Conservation (phyloP, 2,888 invertebrate species). For the Dicyrtoma fusca region DNA sequence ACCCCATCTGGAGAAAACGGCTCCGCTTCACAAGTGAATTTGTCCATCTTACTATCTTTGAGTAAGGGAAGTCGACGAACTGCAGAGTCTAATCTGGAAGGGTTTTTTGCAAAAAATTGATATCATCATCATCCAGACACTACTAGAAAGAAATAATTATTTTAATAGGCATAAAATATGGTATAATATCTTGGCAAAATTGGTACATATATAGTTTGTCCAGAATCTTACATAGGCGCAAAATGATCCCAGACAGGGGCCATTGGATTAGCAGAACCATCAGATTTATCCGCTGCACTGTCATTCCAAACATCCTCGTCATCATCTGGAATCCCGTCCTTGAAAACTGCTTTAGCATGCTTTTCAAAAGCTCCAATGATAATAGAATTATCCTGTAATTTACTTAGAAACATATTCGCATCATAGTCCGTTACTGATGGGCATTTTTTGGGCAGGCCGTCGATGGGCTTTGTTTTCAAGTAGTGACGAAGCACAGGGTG, state of each 20-base stretch:
- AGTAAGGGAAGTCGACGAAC: conserved; percentile 1
- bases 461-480: conserved; percentile 18
- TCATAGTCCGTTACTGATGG: conserved; percentile 13
- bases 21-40: background rate
- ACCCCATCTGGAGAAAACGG: conserved; percentile 11
- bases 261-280: too few relatives aligned
- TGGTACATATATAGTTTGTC: too few relatives aligned
- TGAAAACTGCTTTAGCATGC: conserved; percentile 15
- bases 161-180: too few relatives aligned
- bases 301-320: too few relatives aligned
- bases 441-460: background rate
- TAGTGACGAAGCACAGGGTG: conserved; percentile 16
- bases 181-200: too few relatives aligned
- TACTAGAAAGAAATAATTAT: background rate
- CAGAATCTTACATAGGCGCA: conserved; percentile 8
- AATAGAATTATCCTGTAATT: conserved; percentile 12
- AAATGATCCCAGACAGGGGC: conserved; percentile 18
- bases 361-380: conserved; percentile 16
- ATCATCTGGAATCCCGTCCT: background rate
- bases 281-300: too few relatives aligned
- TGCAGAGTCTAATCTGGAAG: conserved; percentile 12
- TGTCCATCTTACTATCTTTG: background rate
- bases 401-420: background rate
- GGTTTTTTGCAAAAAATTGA: background rate
- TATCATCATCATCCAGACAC: background rate